Base-by-base conservation (phyloP, 2,888 invertebrate species). In the Polydrusus cervinus region DNA sequence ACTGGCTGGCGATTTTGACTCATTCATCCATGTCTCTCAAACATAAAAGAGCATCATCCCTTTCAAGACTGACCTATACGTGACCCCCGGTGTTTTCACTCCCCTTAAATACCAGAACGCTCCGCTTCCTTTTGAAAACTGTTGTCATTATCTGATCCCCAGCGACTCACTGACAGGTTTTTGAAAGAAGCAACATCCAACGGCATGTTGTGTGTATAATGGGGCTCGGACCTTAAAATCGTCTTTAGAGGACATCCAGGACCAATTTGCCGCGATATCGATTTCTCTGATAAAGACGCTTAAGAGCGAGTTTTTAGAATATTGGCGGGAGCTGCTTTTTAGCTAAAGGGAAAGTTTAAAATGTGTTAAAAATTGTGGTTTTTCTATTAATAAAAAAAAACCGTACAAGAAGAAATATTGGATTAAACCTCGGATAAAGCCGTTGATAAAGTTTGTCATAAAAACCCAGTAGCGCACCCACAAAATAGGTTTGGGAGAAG, bases 191-290 rank as follows among this genome's bases (percentile, higher is more conserved):
- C 7, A 69, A 45, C 69, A 69, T 69, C 60, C 45, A 60, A 43
- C 69, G 69, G 60, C 34, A 69, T 69, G 69, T 60, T 43, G 43
- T 60, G 45, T 69, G 47, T 57, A 57, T 69, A 69, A 67, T 67
- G 67, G 55, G 55, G 30, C 25, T 45, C 43, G 38, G 53, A 67
- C 43, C 67, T 67, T 51, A 67, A 55, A 67, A 40, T 60, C 69
- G 34, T 55, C 45, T 43, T 57, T 57, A 57, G 16, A 16, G 57
- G 14, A 57, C 14, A 57, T 34, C 16, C 9, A 8, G 34, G 57
- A 38, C 57, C 57, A 57, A 57, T 57, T 57, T 57, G 38, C 57
- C 57, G 57, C 6, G 57, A 57, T 57, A n/a, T 57, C 57, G 57
- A 57, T 57, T 57, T 57, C 57, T 57, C 38, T 57, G 57, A 57